Conservation (phyloP, 1,140 invertebrate genomes). For the Popillia japonica region DNA sequence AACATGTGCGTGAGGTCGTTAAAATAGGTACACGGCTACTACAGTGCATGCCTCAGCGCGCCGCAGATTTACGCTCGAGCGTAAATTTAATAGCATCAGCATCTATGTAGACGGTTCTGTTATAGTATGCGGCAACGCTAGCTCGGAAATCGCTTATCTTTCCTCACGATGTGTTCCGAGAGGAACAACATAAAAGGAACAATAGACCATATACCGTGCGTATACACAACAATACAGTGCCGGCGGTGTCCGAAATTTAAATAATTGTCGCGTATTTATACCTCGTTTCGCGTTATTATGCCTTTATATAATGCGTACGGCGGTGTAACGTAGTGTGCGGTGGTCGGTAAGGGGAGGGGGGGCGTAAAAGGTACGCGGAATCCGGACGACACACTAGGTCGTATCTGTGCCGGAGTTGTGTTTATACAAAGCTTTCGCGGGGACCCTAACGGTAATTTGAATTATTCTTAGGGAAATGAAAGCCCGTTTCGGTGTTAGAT, state of each 20-base stretch:
- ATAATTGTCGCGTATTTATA: conserved; percentile 1
- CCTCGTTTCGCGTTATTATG: background rate
- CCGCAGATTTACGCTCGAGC: background rate
- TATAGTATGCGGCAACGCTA: no score
- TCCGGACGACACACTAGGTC: background rate
- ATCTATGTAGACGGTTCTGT: background rate
- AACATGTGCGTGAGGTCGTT: background rate
- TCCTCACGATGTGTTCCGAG: conserved; percentile 3
- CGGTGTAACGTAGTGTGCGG: background rate
- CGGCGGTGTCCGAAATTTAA: background rate
- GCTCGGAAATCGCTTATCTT: conserved; percentile 1
- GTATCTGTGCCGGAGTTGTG: background rate
- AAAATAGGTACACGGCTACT: background rate
- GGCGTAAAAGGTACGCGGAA: background rate
- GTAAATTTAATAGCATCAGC: background rate
- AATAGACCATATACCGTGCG: background rate
- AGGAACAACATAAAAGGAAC: background rate
- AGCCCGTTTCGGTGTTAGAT: no score
- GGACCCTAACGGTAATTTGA: no score
- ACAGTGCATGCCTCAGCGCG: background rate
- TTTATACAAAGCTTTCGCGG: no score
- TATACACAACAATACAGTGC: background rate
- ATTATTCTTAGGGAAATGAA: no score
- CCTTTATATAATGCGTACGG: background rate
- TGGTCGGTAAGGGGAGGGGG: no score